phyloP scores from a whole-genome alignment of 2,888 invertebrate genomes.

The Rhagium mordax region DNA sequence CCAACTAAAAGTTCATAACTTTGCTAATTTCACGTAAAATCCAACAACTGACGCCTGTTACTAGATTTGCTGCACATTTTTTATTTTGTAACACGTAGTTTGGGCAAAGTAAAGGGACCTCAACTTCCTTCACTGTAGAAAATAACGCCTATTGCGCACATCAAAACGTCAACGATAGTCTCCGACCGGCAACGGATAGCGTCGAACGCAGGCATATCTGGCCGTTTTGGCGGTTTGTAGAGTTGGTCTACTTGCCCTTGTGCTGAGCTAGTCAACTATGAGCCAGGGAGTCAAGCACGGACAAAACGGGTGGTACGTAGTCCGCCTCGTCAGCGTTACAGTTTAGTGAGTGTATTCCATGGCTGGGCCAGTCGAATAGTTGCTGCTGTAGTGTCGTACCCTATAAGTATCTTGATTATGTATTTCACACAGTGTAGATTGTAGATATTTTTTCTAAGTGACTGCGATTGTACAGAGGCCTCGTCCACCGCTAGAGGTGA shows the following conservation, averaged over 20 bases:
- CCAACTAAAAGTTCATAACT: neutral
- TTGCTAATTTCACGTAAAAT: neutral
- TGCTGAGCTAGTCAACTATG: neutral
- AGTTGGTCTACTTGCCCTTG: neutral
- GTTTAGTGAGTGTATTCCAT: neutral
- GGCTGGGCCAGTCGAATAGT: neutral
- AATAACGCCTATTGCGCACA: conserved; percentile 19
- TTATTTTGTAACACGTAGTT: conserved; percentile 14
- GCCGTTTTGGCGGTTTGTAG: neutral
- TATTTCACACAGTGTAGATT: neutral
- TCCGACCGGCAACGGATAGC: neutral
- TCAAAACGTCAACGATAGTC: neutral
- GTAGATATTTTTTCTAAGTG: neutral
- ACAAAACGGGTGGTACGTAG: neutral
- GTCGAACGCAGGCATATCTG: neutral
- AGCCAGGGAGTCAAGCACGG: neutral
- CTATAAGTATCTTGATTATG: neutral
- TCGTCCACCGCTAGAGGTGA: neutral
- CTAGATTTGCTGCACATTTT: conserved; percentile 14
- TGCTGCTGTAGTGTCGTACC: neutral
- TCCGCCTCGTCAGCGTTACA: too few relatives aligned
- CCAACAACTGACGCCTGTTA: neutral
- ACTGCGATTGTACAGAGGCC: neutral
- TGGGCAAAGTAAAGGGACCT: conserved; percentile 15
- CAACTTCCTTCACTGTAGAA: conserved; percentile 5